Conservation (phyloP, 2,113 vertebrate species). For the Talpa occidentalis region DNA sequence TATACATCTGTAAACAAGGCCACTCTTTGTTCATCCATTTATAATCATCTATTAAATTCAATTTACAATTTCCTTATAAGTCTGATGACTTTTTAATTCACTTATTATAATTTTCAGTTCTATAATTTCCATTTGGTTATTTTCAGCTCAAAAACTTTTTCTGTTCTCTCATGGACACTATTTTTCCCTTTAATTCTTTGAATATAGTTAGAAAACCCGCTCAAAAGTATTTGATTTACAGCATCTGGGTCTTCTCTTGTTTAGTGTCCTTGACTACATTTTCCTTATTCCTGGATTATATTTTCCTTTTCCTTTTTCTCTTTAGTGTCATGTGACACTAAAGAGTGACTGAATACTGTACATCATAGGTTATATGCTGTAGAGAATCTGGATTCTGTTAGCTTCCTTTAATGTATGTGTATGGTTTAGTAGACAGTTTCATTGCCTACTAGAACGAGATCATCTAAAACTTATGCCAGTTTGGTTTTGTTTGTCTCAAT, state of each 20-base stretch:
- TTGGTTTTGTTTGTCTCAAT: not conserved
- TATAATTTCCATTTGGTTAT: not conserved
- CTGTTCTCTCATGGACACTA: not conserved
- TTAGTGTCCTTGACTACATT: not conserved
- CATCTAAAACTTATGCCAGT: not conserved
- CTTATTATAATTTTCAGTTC: not conserved
- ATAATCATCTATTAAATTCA: not conserved
- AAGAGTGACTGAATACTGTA: not conserved
- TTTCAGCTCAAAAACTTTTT: not conserved
- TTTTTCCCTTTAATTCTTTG: constrained; percentile 31
- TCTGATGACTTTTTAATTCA: not conserved
- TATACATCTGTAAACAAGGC: not conserved
- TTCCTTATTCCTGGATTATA: not conserved
- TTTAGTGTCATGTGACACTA: not conserved
- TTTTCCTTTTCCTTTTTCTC: not conserved
- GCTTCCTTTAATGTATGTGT: not conserved
- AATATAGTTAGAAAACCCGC: not conserved
- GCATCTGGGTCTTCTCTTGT: not conserved
- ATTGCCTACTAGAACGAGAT: not conserved
- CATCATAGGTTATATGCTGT: not conserved
- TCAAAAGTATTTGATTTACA: not conserved
- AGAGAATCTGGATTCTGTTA: not conserved
- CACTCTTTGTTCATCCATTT: not conserved
- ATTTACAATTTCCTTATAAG: not conserved
- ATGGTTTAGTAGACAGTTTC: not conserved